phyloP scores from a whole-genome alignment of 1,140 invertebrate genomes.

The Wiebesia pumilae region DNA sequence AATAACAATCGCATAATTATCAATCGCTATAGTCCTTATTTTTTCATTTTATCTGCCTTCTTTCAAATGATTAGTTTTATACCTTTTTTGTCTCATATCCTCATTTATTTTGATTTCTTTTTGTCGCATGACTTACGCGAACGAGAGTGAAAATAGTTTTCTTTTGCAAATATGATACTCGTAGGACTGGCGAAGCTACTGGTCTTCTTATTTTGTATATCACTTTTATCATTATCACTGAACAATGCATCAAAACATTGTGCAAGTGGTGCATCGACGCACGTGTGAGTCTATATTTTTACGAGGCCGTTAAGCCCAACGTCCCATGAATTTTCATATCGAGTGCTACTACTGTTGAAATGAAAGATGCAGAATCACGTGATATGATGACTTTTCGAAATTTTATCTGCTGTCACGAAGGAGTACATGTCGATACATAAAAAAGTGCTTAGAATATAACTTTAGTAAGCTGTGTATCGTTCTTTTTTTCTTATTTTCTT shows the following conservation, averaged over 20 bases:
- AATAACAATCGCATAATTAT: not conserved
- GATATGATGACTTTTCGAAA: slow-evolving; percentile 53
- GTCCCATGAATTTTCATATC: slow-evolving; percentile 49
- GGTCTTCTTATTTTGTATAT: slow-evolving; percentile 4
- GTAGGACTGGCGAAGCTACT: not conserved
- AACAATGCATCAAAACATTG: not conserved
- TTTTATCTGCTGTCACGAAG: slow-evolving; percentile 39
- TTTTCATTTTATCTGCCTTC: not conserved
- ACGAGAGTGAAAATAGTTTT: slow-evolving; percentile 3
- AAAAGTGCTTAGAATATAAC: slow-evolving; percentile 13
- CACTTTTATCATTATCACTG: slow-evolving; percentile 27
- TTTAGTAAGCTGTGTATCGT: no score
- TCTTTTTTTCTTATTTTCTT: not conserved
- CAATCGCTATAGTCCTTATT: not conserved
- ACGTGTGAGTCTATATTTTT: slow-evolving; percentile 43
- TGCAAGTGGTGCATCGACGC: not conserved
- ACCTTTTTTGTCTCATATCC: not conserved
- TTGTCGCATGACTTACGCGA: not conserved
- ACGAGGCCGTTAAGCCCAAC: slow-evolving; percentile 49
- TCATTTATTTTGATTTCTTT: not conserved
- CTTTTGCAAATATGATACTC: not conserved
- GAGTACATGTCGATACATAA: slow-evolving; percentile 36
- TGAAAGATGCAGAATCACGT: slow-evolving; percentile 42
- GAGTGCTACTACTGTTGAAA: not conserved
- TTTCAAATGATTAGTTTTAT: not conserved